Base-by-base conservation (phyloP, 1,140 invertebrate genomes). In the Carposina sasakii region DNA sequence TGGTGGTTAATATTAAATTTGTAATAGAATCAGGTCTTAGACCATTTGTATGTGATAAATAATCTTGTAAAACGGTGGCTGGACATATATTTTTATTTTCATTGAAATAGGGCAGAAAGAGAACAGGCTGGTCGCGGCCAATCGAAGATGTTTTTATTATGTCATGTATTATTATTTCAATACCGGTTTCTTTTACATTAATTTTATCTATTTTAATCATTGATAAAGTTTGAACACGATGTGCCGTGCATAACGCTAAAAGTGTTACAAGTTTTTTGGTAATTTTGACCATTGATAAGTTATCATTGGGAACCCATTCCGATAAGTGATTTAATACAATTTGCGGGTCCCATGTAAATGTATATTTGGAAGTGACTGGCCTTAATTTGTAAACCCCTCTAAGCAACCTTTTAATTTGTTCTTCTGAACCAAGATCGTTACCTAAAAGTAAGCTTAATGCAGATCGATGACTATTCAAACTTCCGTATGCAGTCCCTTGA, bases 391-490 rank as follows among this genome's bases (percentile, higher is more conserved):
- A 52, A 8, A 47, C 24, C 8, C 55, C 67, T 48, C 58, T 68
- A 19, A 65, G 59, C 41, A 65, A 60, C 9, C 59, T 23, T 49
- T 52, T 54, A 1, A 67, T 30, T 23, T 26, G n/a, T 21, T 16
- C 21, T 17, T 57, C 48, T 12, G 53, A 30, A 2, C 48, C 51
- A n/a, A 63, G 28, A 50, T 61, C 20, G 34, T 37, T 23, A 5
- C 48, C 23, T 4, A 54, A 17, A 2, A 67, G 13, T 6, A 67
- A 48, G 1, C 61, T 47, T 36, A 67, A 48, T 1, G 69, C 66
- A 16, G 57, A 62, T 20, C 53, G 44, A 10, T 47, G 54, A 2
- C 50, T 52, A 30, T 72, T 72, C 24, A 72, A 31, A 2, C 57
- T 62, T 10, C 56, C 56, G 45, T 67, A 64, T 26, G 45, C 44